Evolutionary conservation across 2,113 vertebrate species (phyloP).

Genomic region (Aphelocoma coerulescens): DNA sequence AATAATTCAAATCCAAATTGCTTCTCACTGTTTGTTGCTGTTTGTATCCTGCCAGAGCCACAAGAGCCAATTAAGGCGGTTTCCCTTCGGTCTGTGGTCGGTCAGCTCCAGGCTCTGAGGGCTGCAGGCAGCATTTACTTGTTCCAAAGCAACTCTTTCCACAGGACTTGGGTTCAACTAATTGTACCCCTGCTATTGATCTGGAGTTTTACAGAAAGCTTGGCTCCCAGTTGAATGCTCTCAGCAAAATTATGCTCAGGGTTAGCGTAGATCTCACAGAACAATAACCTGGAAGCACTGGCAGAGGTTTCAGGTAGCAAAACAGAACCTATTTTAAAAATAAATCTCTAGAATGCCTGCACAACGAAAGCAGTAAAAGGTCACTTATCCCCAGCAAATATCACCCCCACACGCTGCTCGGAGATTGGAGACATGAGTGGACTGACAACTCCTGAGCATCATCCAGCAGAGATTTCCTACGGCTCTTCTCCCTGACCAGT

Average conservation of each 20-base stretch:
- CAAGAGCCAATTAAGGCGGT: background rate
- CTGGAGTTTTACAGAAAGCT: background rate
- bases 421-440: background rate
- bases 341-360: background rate
- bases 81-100: background rate
- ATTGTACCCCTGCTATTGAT: background rate
- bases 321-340: background rate
- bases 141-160: background rate
- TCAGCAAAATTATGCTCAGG: background rate
- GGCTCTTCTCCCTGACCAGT: background rate
- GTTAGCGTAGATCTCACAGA: background rate
- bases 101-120: background rate
- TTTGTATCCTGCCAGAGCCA: background rate
- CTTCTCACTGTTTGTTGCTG: background rate
- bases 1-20: background rate
- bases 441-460: background rate
- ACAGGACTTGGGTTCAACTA: background rate
- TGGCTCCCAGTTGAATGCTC: background rate
- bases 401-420: background rate
- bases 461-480: background rate
- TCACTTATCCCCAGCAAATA: background rate
- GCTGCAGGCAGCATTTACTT: background rate
- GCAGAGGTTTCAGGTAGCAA: background rate
- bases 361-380: background rate
- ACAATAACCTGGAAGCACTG: background rate